Evolutionary conservation across 2,113 vertebrate species (phyloP), one percentile per base, ranked within the genome.

Genomic region (Zosterops borbonicus): DNA sequence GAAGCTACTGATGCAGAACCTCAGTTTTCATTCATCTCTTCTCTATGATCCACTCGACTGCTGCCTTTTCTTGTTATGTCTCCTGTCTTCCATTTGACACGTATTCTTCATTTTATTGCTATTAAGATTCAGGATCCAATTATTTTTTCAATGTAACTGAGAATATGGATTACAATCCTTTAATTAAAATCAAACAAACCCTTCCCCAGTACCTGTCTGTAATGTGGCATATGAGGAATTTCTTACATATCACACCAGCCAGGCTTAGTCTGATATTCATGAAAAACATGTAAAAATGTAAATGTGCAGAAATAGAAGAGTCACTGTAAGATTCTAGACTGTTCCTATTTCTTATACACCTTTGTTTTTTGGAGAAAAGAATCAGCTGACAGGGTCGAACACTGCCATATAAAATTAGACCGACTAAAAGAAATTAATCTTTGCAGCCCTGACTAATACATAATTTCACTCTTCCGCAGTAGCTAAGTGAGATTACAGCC

Each of bases 401-500:
- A 11, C 63, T 92, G 71, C 46, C 42, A 62, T 76, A 94, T 96
- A 96, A 93, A 95, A 93, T 92, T 85, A 94, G 89, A 82, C 92
- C 7, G 4, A 84, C 88, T 89, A 71, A 81, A 91, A 94, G 88
- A 91, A 96, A 95, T 90, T 88, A 14, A 92, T 92, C 81, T 96
- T 90, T 95, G 82, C 81, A 87, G 93, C 46, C 81, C 75, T 95
- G 91, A 95, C 89, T 96, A 96, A 95, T 91, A 91, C 58, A 74
- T 95, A 95, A 92, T 95, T 96, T 96, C 83, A 81, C 63, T 96
- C 86, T 95, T 94, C 81, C 91, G 81, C 93, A 92, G 90, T 92
- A 95, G 92, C 90, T 93, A 77, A 94, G 83, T 94, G 94, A 96
- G 93, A 97, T 97, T 97, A 94, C 68, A 95, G 94, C 85, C 81